These are phyloP conservation scores for Drosophila truncata DNA, from an alignment of 1,140 invertebrate species.

Conservation along the genomic window DNA sequence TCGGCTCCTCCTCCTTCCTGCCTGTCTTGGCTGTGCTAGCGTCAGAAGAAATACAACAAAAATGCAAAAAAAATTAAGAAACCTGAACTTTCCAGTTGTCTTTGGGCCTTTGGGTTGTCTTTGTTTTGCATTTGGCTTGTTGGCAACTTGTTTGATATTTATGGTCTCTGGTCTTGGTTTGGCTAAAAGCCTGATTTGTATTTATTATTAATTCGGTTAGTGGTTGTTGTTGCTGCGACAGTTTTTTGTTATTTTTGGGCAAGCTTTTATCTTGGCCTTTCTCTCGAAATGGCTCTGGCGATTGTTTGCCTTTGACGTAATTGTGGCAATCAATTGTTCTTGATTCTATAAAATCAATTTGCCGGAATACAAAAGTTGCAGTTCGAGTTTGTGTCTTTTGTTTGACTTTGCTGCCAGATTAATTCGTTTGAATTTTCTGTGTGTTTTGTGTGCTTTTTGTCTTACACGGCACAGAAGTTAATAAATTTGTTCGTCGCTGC, in stretches of 20 bases:
- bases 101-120: slow-evolving; percentile 38
- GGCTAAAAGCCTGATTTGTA: slow-evolving; percentile 63
- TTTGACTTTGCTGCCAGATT: slow-evolving; percentile 33
- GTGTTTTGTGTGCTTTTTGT: slow-evolving; percentile 30
- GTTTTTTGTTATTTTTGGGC: slow-evolving; percentile 36
- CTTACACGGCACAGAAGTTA: slow-evolving; percentile 50
- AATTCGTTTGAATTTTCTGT: slow-evolving; percentile 13
- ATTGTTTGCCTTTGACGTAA: slow-evolving; percentile 60
- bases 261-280: slow-evolving; percentile 62
- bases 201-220: slow-evolving; percentile 70
- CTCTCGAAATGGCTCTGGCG: slow-evolving; percentile 55
- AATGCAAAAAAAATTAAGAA: slow-evolving; percentile 18
- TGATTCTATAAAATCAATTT: slow-evolving; percentile 24
- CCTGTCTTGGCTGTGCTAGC: slow-evolving; percentile 4
- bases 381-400: slow-evolving; percentile 70
- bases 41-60: slow-evolving; percentile 45
- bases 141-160: slow-evolving; percentile 78
- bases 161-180: slow-evolving; percentile 69
- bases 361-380: slow-evolving; percentile 39
- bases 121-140: slow-evolving; percentile 45
- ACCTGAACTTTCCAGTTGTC: slow-evolving; percentile 76
- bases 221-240: slow-evolving; percentile 46
- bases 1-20: slow-evolving; percentile 11
- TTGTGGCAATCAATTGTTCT: slow-evolving; percentile 75
- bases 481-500: slow-evolving; percentile 42